A percentile compares a stretch with the other conserved stretches of the same genome.
Conservation (phyloP, 2,113 vertebrate species). For the Rattus rattus region DNA sequence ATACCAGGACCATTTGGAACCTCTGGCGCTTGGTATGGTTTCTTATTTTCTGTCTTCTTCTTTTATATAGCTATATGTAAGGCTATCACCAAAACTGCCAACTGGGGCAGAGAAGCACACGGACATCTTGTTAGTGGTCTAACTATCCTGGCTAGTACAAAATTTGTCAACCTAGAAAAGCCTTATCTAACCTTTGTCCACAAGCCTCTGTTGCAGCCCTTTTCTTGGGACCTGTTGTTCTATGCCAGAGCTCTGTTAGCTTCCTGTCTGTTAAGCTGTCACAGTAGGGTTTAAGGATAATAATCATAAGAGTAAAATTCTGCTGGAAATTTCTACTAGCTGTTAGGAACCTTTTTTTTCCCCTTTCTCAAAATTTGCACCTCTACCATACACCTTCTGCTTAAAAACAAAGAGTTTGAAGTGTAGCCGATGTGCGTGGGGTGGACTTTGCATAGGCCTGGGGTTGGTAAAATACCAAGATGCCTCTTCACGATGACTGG, state of each 20-base stretch:
- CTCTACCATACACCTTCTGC: conserved; percentile 47
- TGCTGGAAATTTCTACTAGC: conserved; percentile 45
- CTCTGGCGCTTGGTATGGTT: background rate
- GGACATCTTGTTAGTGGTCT: too few species aligned
- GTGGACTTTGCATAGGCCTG: conserved; percentile 49
- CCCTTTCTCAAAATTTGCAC: conserved; percentile 22
- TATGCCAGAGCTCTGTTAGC: background rate
- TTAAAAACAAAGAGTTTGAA: conserved; percentile 70
- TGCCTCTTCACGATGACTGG: conserved; percentile 47
- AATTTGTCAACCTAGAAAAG: background rate
- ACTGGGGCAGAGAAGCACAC: background rate
- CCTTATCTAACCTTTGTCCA: background rate
- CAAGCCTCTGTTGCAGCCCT: too few species aligned
- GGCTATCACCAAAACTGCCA: background rate
- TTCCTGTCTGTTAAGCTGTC: background rate
- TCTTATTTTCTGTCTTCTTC: background rate
- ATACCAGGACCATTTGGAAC: background rate
- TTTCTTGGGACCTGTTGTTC: background rate
- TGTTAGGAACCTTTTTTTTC: background rate
- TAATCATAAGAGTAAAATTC: conserved; percentile 1
- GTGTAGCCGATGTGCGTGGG: conserved; percentile 38
- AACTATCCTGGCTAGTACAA: background rate
- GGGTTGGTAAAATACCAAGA: conserved; percentile 71
- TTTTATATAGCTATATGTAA: background rate
- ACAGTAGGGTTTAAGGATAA: background rate